Base-by-base conservation (phyloP, 2,113 vertebrate genomes). In the Brevimyrus niger region DNA sequence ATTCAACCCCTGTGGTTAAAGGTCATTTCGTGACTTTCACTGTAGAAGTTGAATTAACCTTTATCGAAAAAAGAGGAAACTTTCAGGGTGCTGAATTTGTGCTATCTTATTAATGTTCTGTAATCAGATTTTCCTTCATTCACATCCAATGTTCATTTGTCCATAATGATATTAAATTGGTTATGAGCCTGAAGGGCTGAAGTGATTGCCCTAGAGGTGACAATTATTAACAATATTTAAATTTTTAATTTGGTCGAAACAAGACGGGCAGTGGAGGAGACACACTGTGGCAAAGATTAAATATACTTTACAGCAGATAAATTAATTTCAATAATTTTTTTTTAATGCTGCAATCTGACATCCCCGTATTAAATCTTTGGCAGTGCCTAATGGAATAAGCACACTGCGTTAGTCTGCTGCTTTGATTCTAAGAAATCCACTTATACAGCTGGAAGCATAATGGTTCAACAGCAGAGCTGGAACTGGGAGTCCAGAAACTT, bases 121-220 rank as follows among this genome's bases (percentile, higher is more conserved):
- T 80, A 80, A 80, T 80, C 73, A 80, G 35, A 80, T 80, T 80
- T 42, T 42, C 73, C 73, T 80, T 42, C 31, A 80, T 42, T 80
- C 73, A 80, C 73, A 80, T 80, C 35, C 17, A 80, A 38, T 80
- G 73, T 42, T 80, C 31, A 42, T 80, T 80, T 42, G 35, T 80
- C 19, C 73, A 80, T 80, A 80, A 80, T 80, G 73, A 80, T 80
- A 80, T 42, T 80, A 80, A 80, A 80, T 80, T 80, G 31, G 73
- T 80, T 42, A 19, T 80, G 73, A 80, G 35, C 15, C 73, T 80
- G 31, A 80, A 38, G 73, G 73, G 73, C 73, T 80, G 73, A 80
- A 38, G 13, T 80, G 35, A 80, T 6, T 80, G 73, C 31, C 73
- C 73, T 35, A 80, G 73, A 80, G 35, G 73, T 80, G 73, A 80